phyloP scores from a whole-genome alignment of 1,140 invertebrate genomes.

The Scaptomyza montana region DNA sequence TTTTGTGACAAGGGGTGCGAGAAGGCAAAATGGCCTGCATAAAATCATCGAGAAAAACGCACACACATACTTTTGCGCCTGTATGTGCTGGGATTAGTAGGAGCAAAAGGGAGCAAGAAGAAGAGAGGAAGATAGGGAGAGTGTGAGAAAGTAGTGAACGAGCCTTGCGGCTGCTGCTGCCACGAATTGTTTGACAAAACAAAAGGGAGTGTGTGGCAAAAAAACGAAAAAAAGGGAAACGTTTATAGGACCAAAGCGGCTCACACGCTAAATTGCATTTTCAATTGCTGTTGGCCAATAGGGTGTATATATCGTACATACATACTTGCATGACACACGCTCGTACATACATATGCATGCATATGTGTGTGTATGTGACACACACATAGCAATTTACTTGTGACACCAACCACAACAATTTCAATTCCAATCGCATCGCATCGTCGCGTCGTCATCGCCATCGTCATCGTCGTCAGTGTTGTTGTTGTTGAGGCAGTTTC shows the following conservation, averaged over 20 bases:
- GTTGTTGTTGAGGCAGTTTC: not conserved
- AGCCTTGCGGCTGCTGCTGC: not conserved
- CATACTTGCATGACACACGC: not conserved
- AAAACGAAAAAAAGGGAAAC: slow-evolving; percentile 1
- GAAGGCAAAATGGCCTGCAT: not conserved
- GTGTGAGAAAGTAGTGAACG: not conserved
- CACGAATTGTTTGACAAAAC: slow-evolving; percentile 43
- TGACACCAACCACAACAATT: slow-evolving; percentile 3
- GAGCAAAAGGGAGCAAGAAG: not conserved
- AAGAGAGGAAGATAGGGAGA: too few species aligned
- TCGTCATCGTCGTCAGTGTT: too few species aligned
- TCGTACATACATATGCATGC: too few species aligned
- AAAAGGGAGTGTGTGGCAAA: slow-evolving; percentile 35
- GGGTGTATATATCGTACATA: not conserved
- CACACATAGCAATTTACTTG: slow-evolving; percentile 1
- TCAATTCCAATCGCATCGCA: slow-evolving; percentile 59
- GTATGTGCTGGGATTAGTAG: not conserved
- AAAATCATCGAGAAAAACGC: slow-evolving; percentile 1
- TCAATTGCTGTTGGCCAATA: slow-evolving; percentile 39
- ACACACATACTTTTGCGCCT: not conserved
- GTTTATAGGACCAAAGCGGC: slow-evolving; percentile 27
- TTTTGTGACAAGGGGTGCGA: not conserved
- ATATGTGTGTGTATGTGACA: not conserved
- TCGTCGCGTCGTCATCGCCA: not conserved
- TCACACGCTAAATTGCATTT: slow-evolving; percentile 65